Base-by-base conservation (phyloP, 1,140 invertebrate species). In the Drosophila pandora region DNA sequence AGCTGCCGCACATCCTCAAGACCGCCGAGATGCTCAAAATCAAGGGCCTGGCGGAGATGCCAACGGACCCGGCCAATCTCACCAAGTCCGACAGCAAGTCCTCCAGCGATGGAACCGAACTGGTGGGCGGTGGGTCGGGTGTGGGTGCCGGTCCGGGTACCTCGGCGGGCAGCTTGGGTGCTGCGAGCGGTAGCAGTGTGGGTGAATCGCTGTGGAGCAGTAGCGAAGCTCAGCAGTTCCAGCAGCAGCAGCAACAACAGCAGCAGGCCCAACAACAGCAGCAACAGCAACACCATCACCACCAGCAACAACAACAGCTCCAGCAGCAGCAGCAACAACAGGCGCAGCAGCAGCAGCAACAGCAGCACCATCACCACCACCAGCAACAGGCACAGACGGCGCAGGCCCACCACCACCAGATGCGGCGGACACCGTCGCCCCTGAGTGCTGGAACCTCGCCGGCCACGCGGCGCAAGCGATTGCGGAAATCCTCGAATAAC, bases 11-110 rank as follows among this genome's bases (percentile, higher is more conserved):
- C 79, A 95, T 98, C 74, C 93, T 98, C 57, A 96, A 97, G 94
- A 97, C 96, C 25, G 97, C 97, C 8, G 96, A 97, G 92, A 96
- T 95, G 81, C 93, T 98, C 43, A 96, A 97, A 92, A 96, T 98
- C 39, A 96, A 97, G 94, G 94, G 96, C 23, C 92, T 97, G 21
- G 96, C 96, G 47, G 96, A 97, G 91, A 96, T 96, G 93, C 95
- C 95, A 5, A 94, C 96, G 58, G 91, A 91, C 72, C 93, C 95
- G 43, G 94, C 95, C 17, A 95, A 94, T 10, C 92, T 95, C 25
- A 95, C 93, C 49, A 94, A 95, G 72, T 94, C 94, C 53, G 94
- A 94, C 65, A 94, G 94, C 65, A 93, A 93, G 65, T 92, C 92
- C 8, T 92, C 92, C 9, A 90, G 67, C 43, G 91, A 92, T 23